These are phyloP conservation scores for Trichogramma pretiosum DNA, from an alignment of 1,140 invertebrate genomes.

Conservation along the genomic window DNA sequence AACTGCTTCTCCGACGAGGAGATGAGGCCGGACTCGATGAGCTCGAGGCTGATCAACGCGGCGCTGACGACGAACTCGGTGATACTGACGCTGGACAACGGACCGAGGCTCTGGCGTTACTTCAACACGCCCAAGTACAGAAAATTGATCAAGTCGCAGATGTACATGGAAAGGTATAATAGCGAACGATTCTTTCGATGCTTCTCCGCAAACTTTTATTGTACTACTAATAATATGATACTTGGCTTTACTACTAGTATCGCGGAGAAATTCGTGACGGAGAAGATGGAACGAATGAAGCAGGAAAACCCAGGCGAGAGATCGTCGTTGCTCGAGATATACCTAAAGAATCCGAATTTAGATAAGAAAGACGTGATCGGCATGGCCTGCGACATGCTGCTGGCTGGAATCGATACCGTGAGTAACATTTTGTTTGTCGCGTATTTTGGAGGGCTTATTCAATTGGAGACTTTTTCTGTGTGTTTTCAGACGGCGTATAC, in stretches of 20 bases:
- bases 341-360: conserved; percentile 56
- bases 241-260: conserved; percentile 44
- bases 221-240: neutral
- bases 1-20: conserved; percentile 56
- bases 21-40: conserved; percentile 49
- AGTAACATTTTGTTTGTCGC: conserved; percentile 27
- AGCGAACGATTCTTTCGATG: neutral
- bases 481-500: conserved; percentile 70
- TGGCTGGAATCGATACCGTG: conserved; percentile 83
- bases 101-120: conserved; percentile 60
- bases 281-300: conserved; percentile 48
- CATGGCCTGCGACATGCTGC: conserved; percentile 71
- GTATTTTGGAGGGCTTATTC: neutral
- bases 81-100: conserved; percentile 69
- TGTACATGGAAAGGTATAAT: conserved; percentile 69
- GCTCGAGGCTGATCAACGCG: conserved; percentile 60
- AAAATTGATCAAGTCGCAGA: conserved; percentile 59
- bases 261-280: conserved; percentile 57
- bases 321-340: conserved; percentile 55
- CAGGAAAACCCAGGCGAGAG: conserved; percentile 25
- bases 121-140: conserved; percentile 66
- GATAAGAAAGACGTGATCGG: conserved; percentile 72
- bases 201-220: neutral
- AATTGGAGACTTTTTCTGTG: conserved; percentile 9
- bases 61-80: conserved; percentile 62